Conservation (phyloP, 2,797 vertebrate genomes). For the Rhinophrynus dorsalis region DNA sequence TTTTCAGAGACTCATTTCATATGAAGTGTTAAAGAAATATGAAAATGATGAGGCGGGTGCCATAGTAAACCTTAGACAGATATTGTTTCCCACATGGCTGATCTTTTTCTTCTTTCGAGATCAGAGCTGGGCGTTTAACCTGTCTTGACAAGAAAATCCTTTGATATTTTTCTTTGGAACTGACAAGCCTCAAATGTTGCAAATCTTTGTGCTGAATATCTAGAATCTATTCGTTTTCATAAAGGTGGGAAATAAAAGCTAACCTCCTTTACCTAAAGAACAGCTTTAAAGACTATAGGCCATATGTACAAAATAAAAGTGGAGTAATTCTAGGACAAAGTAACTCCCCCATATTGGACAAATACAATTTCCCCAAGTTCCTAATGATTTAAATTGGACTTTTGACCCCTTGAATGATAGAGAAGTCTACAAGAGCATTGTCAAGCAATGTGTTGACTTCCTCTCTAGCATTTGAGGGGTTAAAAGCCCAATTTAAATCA, state of each 20-base stretch:
- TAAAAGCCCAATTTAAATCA: too few relatives aligned
- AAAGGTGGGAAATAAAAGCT: conserved; percentile 12
- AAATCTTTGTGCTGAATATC: conserved; percentile 25
- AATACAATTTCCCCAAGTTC: too few relatives aligned
- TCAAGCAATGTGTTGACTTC: too few relatives aligned
- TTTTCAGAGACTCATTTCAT: conserved; percentile 57
- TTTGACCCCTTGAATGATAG: too few relatives aligned
- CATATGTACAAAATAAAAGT: too few relatives aligned
- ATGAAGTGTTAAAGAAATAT: conserved; percentile 59
- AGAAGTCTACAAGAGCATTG: too few relatives aligned
- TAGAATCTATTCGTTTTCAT: conserved; percentile 25
- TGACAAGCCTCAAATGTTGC: conserved; percentile 22
- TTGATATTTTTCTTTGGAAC: conserved; percentile 26
- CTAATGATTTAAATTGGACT: too few relatives aligned
- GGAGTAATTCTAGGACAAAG: too few relatives aligned
- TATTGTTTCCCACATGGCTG: conserved; percentile 39
- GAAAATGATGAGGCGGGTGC: conserved; percentile 57
- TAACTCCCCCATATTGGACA: too few relatives aligned
- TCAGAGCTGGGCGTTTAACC: conserved; percentile 43
- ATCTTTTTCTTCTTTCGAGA: conserved; percentile 14
- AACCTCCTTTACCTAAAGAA: conserved; percentile 8
- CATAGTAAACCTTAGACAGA: conserved; percentile 50
- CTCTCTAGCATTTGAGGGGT: too few relatives aligned
- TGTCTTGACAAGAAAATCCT: conserved; percentile 46
- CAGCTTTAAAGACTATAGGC: not conserved